Conservation (phyloP, 2,888 invertebrate genomes). For the Atherix ibis region DNA sequence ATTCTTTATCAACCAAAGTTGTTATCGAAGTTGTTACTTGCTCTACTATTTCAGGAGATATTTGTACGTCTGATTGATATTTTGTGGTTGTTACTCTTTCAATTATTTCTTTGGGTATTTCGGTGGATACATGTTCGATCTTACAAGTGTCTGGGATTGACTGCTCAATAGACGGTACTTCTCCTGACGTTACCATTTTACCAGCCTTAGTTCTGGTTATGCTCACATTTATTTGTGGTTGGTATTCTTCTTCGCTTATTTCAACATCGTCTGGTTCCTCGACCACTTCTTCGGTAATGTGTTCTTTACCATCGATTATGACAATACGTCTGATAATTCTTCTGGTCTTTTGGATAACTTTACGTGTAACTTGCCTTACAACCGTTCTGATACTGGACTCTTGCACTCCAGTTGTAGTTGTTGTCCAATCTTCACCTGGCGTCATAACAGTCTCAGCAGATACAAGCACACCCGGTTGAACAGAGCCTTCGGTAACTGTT, state of each 20-base stretch:
- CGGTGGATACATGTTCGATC: no score
- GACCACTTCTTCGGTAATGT: slow-evolving; percentile 64
- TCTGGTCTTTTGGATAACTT: slow-evolving; percentile 56
- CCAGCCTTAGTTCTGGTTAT: slow-evolving; percentile 34
- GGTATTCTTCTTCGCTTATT: slow-evolving; percentile 23
- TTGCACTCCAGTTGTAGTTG: slow-evolving; percentile 19
- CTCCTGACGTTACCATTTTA: background rate
- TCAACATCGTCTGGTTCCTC: slow-evolving; percentile 59
- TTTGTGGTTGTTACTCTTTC: no score
- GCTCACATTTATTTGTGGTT: slow-evolving; percentile 33
- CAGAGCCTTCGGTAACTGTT: background rate
- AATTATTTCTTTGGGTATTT: no score
- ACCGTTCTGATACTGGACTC: slow-evolving; percentile 57
- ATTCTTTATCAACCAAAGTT: background rate
- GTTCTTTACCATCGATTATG: slow-evolving; percentile 70
- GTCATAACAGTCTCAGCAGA: background rate
- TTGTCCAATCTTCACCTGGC: slow-evolving; percentile 33
- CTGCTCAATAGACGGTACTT: slow-evolving; percentile 1
- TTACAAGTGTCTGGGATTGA: background rate
- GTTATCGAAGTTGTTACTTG: background rate
- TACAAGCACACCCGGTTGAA: background rate
- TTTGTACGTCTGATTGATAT: no score
- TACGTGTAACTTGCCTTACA: slow-evolving; percentile 65
- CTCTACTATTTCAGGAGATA: background rate
- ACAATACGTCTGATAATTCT: slow-evolving; percentile 61